Base-by-base conservation (phyloP, 2,113 vertebrate species). In the Nothocercus julius region DNA sequence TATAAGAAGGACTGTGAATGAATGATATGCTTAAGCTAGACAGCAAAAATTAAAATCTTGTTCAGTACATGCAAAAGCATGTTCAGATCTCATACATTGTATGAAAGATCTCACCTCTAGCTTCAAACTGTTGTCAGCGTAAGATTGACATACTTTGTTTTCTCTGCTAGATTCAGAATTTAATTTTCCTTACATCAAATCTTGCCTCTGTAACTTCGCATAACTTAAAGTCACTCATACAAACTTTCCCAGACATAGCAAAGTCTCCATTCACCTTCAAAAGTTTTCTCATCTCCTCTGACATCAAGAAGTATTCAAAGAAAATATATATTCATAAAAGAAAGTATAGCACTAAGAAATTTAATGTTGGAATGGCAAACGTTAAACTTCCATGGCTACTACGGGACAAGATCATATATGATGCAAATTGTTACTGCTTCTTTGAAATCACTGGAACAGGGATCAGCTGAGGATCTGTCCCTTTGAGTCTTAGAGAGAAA, bases 341-440 rank as follows among this genome's bases (percentile, higher is more conserved):
- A 70, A 38, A 68, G 36, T 24, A 3, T 1, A 53, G 4, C 15
- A 2, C 4, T 2, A 0, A 13, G 44, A 66, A 78, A 66, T 8
- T 19, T 27, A 16, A 27, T 17, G 11, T 42, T 42, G 24, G 7
- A 38, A 10, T 47, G 27, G 3, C 21, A 10, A 92, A 75, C 11
- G 13, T 27, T 13, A 79, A 67, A 40, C 13, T 42, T 87, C 18
- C 5, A 2, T 80, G 32, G 4, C 53, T 77, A 56, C 2, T 17
- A 5, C 7, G 13, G 20, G 11, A n/a, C 5, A 51, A 21, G 18
- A 6, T 38, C 36, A 10, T 38, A 34, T 63, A 30, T 9, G 7
- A 9, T 32, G 63, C 3, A 13, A 32, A 34, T 13, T 32, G 22
- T 4, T 51, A 90, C 85, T 40, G 2, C 32, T 38, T 19, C 8